phyloP scores from a whole-genome alignment of 2,113 vertebrate species.

The Thryonomys swinderianus region DNA sequence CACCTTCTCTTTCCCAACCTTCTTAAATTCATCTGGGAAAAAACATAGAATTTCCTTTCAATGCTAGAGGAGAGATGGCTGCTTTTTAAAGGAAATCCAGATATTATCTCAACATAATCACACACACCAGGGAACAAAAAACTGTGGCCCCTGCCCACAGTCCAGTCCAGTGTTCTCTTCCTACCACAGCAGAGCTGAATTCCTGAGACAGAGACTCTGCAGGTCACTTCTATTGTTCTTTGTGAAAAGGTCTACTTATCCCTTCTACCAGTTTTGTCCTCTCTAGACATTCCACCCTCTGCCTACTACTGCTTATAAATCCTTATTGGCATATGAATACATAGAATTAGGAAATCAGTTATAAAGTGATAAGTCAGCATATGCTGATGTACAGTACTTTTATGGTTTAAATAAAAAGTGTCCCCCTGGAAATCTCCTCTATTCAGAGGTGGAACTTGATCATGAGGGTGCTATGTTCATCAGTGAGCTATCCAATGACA shows the following conservation, averaged over 20 bases:
- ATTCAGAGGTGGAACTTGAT: not conserved
- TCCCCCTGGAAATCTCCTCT: not conserved
- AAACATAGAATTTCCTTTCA: not conserved
- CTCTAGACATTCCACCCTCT: not conserved
- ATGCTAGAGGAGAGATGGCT: not conserved
- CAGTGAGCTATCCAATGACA: not conserved
- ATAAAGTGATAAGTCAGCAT: not conserved
- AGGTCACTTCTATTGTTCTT: not conserved
- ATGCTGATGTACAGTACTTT: not conserved
- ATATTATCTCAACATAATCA: not conserved
- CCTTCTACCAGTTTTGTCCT: not conserved
- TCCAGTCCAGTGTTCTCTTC: not conserved
- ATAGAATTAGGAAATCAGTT: not conserved
- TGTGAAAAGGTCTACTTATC: not conserved
- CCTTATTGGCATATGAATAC: not conserved
- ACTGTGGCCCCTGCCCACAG: too few species aligned
- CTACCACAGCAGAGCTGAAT: not conserved
- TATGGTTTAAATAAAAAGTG: not conserved
- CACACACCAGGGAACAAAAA: not conserved
- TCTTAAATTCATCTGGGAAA: not conserved
- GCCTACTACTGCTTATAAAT: not conserved
- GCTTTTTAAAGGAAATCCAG: constrained; percentile 8
- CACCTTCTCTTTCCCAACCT: not conserved
- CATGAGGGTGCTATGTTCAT: not conserved
- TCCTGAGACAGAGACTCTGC: not conserved